Percentiles rank a stretch among this genome's conserved stretches.
phyloP scores from a whole-genome alignment of 1,140 invertebrate species.

The Hirudo medicinalis region DNA sequence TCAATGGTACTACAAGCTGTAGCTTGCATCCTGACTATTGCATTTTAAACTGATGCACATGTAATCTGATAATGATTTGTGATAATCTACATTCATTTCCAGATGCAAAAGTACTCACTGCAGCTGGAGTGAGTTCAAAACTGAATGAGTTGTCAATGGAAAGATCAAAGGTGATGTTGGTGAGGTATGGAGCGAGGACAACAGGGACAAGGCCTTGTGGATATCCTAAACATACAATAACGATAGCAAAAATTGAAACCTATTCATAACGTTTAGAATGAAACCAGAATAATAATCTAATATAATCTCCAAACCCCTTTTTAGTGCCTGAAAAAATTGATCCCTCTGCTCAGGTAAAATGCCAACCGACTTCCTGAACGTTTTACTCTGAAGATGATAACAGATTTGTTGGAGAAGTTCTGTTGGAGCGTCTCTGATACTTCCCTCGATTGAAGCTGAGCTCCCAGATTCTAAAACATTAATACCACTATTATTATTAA shows the following conservation, averaged over 20 bases:
- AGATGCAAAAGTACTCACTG: not conserved
- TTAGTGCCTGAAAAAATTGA: slow-evolving; percentile 63
- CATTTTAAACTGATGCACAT: not conserved
- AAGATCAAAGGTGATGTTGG: not conserved
- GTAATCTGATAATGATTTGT: not conserved
- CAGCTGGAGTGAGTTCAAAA: slow-evolving; percentile 1
- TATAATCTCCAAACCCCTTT: slow-evolving; percentile 43
- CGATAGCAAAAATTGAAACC: too few species aligned
- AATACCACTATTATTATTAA: too few species aligned
- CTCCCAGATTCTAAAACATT: not conserved
- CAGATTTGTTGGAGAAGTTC: slow-evolving; percentile 73
- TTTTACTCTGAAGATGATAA: slow-evolving; percentile 47
- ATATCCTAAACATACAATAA: not conserved
- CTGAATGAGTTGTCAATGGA: not conserved
- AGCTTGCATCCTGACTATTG: too few species aligned
- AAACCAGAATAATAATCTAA: not conserved
- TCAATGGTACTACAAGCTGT: too few species aligned
- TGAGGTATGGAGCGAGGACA: not conserved
- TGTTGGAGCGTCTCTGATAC: slow-evolving; percentile 70
- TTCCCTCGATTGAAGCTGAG: slow-evolving; percentile 47
- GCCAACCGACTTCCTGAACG: slow-evolving; percentile 41
- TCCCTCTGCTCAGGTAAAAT: slow-evolving; percentile 55
- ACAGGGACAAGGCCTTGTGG: not conserved
- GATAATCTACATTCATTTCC: not conserved
- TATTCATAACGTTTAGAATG: too few species aligned